These are phyloP conservation scores for Podarcis cretensis DNA, from an alignment of 2,113 vertebrate genomes.

Conservation along the genomic window DNA sequence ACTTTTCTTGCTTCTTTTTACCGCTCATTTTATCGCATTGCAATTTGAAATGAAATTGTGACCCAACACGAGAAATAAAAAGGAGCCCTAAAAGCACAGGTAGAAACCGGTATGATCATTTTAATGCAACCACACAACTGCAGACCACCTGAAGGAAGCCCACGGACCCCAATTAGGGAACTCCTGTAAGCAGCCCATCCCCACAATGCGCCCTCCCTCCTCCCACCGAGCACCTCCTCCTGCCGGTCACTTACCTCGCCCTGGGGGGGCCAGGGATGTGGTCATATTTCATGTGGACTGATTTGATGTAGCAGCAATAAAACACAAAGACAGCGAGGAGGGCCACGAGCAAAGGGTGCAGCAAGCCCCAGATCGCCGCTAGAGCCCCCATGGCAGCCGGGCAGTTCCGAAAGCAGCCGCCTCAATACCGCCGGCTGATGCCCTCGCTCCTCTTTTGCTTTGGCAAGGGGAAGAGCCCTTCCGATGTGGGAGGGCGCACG, in stretches of 20 bases:
- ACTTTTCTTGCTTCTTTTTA: no score
- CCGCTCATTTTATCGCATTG: no score
- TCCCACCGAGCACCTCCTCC: not conserved
- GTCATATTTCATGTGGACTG: conserved; percentile 77
- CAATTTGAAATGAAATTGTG: no score
- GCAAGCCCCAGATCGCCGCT: conserved; percentile 18
- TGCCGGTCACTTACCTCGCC: conserved; percentile 73
- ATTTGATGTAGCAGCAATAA: conserved; percentile 75
- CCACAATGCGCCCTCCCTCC: not conserved
- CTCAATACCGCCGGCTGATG: not conserved
- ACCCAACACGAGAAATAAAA: no score
- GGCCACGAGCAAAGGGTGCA: conserved; percentile 45
- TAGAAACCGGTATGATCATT: no score
- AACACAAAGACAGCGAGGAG: conserved; percentile 57
- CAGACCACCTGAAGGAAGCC: no score
- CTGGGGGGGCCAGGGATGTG: conserved; percentile 80
- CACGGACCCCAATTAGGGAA: no score
- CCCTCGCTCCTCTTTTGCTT: not conserved
- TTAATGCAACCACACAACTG: no score
- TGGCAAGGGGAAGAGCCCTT: not conserved
- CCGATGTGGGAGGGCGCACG: not conserved
- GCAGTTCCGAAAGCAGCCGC: conserved; percentile 4
- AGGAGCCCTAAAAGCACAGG: no score
- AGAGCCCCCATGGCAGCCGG: conserved; percentile 27
- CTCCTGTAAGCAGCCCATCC: no score